These are phyloP conservation scores for Arizona elegans DNA, from an alignment of 2,113 vertebrate species.

Conservation along the genomic window DNA sequence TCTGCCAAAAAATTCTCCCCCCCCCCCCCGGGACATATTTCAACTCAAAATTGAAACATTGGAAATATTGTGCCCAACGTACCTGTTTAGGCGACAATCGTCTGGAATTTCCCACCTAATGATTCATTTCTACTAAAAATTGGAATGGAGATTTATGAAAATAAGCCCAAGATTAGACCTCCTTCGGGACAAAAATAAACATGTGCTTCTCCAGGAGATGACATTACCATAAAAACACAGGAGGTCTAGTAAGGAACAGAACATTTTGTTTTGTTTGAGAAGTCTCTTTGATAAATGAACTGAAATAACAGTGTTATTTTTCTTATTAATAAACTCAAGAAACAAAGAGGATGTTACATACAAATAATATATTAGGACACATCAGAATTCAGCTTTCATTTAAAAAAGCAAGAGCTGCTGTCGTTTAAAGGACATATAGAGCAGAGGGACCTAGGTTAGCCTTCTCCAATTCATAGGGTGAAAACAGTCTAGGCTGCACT, in stretches of 20 bases:
- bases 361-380: background rate
- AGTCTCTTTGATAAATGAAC: background rate
- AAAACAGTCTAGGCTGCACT: background rate
- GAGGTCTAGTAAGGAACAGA: background rate
- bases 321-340: background rate
- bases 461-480: background rate
- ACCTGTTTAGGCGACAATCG: no score
- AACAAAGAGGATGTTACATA: background rate
- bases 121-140: background rate
- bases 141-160: background rate
- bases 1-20: no score
- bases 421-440: background rate
- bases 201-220: background rate
- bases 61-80: no score
- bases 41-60: no score
- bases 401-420: background rate
- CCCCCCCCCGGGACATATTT: no score
- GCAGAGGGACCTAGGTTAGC: background rate
- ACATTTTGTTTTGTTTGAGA: background rate
- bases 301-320: background rate
- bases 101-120: background rate
- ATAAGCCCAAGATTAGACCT: background rate
- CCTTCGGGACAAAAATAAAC: background rate
- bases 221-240: background rate
- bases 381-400: background rate